Evolutionary conservation across 2,797 vertebrate species (phyloP), one percentile per base, ranked within the genome.

Genomic region (Trichosurus vulpecula): DNA sequence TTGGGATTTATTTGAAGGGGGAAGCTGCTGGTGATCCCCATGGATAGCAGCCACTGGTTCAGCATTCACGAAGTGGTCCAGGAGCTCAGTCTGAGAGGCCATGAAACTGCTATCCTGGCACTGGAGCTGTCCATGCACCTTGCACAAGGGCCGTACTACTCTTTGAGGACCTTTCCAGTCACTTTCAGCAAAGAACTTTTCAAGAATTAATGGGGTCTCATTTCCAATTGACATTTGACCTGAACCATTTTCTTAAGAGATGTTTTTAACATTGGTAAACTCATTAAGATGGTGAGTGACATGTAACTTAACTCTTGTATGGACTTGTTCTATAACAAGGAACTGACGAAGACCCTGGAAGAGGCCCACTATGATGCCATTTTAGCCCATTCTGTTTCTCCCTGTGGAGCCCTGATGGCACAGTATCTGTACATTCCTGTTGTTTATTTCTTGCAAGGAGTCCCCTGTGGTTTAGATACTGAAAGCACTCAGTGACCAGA

Each of bases 31-130:
- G n/a, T n/a, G n/a, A n/a, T n/a, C n/a, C n/a, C n/a, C 0, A n/a
- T 97, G 52, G 99, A 99, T 0, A 99, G 99, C 90, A 99, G 99
- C 96, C 99, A 99, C 56, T 99, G 99, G 99, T 96, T 99, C 19
- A 99, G 98, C 11, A 94, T 99, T 30, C 98, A 98, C 1, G 96
- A 98, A 0, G 93, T 99, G 19, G 90, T 99, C 52, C 97, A 98
- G 0, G 98, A 99, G 97, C 97, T 99, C 96, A 98, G 98, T 30
- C 98, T 98, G 4, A 99, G 97, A 90, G 99, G 99, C 5, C 99
- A 99, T 16, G 97, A 98, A 13, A 97, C 99, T 0, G 98, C 99
- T 0, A 99, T 99, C 6, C 14, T 99, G 0, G 98, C 99, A 0
- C 99, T 99, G 0, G 99, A 99, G 0, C 31, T 97, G 92, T 98